Conservation (phyloP, 53 echinoderm and acorn worm species). For the Holothuria leucospilota region DNA sequence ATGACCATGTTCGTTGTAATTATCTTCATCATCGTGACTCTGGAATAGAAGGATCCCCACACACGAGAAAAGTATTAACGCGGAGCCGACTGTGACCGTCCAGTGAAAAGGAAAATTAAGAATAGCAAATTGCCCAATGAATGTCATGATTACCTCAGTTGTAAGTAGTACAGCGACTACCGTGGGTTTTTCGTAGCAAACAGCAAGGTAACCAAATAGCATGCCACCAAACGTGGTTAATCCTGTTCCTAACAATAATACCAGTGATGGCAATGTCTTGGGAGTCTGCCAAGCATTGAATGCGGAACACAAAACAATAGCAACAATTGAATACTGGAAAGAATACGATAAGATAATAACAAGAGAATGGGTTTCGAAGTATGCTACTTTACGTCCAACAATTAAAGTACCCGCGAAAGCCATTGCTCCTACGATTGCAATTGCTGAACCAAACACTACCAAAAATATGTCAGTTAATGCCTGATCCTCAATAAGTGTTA, state of each 20-base stretch:
- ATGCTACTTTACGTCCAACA: conserved; percentile 1
- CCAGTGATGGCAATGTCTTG: not conserved
- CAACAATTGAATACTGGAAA: not conserved
- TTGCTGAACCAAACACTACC: not conserved
- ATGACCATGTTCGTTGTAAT: too few species aligned
- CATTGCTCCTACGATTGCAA: not conserved
- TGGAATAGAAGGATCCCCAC: not conserved
- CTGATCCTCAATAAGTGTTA: too few species aligned
- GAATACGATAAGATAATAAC: too few species aligned
- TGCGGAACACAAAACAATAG: not conserved
- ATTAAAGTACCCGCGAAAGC: not conserved
- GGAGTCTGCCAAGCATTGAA: not conserved
- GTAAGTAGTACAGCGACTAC: not conserved
- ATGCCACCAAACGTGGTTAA: conserved; percentile 1
- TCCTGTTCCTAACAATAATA: not conserved
- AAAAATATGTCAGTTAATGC: not conserved
- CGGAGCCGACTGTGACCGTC: not conserved
- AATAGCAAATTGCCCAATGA: not conserved
- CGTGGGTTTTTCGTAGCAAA: not conserved
- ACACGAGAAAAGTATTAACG: not conserved
- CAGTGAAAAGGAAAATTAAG: not conserved
- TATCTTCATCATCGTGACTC: too few species aligned
- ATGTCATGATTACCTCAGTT: conserved; percentile 8
- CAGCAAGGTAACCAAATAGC: conserved; percentile 4
- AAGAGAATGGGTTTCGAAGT: conserved; percentile 1